Conservation (phyloP, 2,797 vertebrate genomes). For the Catostomus latipinnis region DNA sequence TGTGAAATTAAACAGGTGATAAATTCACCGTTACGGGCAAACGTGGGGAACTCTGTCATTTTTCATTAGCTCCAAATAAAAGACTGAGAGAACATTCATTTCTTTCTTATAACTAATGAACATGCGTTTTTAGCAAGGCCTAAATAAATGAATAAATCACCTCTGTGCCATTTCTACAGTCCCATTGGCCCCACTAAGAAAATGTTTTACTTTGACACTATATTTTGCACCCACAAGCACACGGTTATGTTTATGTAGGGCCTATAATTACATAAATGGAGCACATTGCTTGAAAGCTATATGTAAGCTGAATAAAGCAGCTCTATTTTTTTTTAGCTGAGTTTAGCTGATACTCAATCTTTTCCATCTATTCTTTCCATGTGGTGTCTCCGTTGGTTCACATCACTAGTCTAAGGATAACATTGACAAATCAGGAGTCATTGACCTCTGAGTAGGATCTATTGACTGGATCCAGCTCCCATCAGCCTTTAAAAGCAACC, state of each 20-base stretch:
- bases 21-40: slow-evolving; percentile 76
- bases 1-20: slow-evolving; percentile 88
- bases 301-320: slow-evolving; percentile 32
- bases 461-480: slow-evolving; percentile 48
- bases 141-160: slow-evolving; percentile 73
- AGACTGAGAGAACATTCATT: slow-evolving; percentile 74
- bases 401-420: slow-evolving; percentile 39
- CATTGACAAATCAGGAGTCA: slow-evolving; percentile 40
- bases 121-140: slow-evolving; percentile 69
- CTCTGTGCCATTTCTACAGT: slow-evolving; percentile 3
- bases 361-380: slow-evolving; percentile 18
- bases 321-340: slow-evolving; percentile 11
- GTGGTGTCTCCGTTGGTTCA: not conserved
- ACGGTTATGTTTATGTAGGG: not conserved
- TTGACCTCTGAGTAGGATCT: slow-evolving; percentile 45
- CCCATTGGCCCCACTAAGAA: slow-evolving; percentile 50
- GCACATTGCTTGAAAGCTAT: not conserved
- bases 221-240: slow-evolving; percentile 3
- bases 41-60: slow-evolving; percentile 74
- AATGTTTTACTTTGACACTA: slow-evolving; percentile 41
- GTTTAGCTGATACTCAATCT: not conserved
- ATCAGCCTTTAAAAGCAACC: slow-evolving; percentile 39
- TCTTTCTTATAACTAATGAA: slow-evolving; percentile 79
- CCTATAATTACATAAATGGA: no score
- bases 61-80: slow-evolving; percentile 83